A percentile compares a stretch with the other conserved stretches of the same genome.
Conservation (phyloP, 1,140 invertebrate species). For the Ooceraea biroi region DNA sequence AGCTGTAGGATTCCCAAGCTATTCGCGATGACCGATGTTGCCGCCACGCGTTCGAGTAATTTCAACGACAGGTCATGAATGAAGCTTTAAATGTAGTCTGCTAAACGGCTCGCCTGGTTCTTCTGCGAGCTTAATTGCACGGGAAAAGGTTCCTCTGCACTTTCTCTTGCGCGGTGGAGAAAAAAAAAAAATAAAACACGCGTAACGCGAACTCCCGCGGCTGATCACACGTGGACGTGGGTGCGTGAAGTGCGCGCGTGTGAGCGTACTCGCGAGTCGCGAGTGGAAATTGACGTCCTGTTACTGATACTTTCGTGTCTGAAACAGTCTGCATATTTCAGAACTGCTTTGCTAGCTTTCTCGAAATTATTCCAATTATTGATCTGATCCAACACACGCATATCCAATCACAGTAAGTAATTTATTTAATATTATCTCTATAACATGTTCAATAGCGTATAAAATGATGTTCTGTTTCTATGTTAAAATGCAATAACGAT, state of each 20-base stretch:
- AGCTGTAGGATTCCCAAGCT: neutral
- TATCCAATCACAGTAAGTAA: neutral
- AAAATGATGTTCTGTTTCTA: slow-evolving; percentile 12
- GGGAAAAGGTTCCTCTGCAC: slow-evolving; percentile 61
- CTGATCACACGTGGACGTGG: slow-evolving; percentile 17
- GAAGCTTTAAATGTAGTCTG: slow-evolving; percentile 18
- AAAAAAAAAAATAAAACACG: slow-evolving; percentile 39
- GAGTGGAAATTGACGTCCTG: slow-evolving; percentile 29
- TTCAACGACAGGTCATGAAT: slow-evolving; percentile 28
- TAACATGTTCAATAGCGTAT: neutral
- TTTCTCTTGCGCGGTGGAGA: slow-evolving; percentile 59
- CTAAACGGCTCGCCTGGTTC: neutral
- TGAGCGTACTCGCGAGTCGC: neutral
- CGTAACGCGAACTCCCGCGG: slow-evolving; percentile 19
- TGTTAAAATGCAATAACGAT: neutral
- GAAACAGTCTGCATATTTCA: neutral
- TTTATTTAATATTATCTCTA: slow-evolving; percentile 19
- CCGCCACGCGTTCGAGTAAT: neutral
- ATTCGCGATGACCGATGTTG: neutral
- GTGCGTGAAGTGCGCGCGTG: slow-evolving; percentile 19
- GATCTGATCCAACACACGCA: neutral
- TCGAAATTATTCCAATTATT: slow-evolving; percentile 21
- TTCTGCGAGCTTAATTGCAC: slow-evolving; percentile 56
- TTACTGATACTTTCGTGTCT: slow-evolving; percentile 34
- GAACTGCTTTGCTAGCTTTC: slow-evolving; percentile 28